phyloP scores from a whole-genome alignment of 2,888 invertebrate species.

The Schrankia costaestrigalis region DNA sequence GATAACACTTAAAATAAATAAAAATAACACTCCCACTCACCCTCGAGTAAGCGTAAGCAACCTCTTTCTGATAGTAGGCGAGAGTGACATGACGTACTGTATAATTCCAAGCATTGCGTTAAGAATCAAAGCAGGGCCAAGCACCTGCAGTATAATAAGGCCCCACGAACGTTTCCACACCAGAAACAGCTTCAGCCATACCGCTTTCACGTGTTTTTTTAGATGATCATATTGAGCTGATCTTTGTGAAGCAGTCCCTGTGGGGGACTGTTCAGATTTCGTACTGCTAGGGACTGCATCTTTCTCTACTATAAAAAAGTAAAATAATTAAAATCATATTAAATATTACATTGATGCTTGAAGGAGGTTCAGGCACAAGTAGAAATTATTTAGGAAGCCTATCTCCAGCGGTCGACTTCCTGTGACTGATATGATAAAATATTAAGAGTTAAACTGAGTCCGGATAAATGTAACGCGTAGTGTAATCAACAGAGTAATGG shows the following conservation, averaged over 20 bases:
- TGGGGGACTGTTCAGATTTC: not conserved
- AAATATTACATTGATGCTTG: too few species aligned
- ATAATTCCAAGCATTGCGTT: slow-evolving; percentile 79
- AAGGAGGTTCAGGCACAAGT: too few species aligned
- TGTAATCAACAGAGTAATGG: too few species aligned
- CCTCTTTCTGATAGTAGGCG: slow-evolving; percentile 75
- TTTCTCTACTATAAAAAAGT: too few species aligned
- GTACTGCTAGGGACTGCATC: too few species aligned
- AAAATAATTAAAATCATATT: too few species aligned
- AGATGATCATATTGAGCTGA: slow-evolving; percentile 52
- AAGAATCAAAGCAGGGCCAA: slow-evolving; percentile 84
- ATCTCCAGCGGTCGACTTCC: too few species aligned
- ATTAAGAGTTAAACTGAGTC: too few species aligned
- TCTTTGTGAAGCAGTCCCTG: slow-evolving; percentile 20
- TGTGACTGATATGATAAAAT: too few species aligned
- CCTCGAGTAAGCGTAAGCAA: slow-evolving; percentile 71
- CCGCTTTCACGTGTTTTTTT: slow-evolving; percentile 83
- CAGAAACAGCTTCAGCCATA: slow-evolving; percentile 83
- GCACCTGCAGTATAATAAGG: slow-evolving; percentile 82
- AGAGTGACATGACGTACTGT: slow-evolving; percentile 49
- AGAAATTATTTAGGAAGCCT: too few species aligned
- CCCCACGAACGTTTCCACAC: slow-evolving; percentile 85
- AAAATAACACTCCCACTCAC: slow-evolving; percentile 29
- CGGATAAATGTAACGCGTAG: too few species aligned
- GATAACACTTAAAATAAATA: too few species aligned